phyloP scores from a whole-genome alignment of 2,888 invertebrate genomes.

The Tetragnatha montana region DNA sequence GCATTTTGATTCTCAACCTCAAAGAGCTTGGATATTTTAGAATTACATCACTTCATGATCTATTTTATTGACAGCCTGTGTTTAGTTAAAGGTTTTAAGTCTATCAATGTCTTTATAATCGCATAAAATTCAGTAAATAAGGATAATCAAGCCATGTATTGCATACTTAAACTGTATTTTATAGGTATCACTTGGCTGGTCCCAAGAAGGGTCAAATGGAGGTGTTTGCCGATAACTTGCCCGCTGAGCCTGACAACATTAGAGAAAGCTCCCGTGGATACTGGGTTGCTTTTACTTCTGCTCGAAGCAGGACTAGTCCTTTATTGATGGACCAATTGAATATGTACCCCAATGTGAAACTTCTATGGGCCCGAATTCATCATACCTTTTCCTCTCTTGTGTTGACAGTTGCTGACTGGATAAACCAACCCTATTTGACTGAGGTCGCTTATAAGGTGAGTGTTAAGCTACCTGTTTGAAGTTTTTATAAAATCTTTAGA shows the following conservation, averaged over 20 bases:
- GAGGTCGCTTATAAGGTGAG: constrained; percentile 62
- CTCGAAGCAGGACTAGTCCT: constrained; percentile 60
- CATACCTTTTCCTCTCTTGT: constrained; percentile 60
- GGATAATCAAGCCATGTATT: too few species aligned
- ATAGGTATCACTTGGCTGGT: constrained; percentile 86
- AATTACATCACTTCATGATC: too few species aligned
- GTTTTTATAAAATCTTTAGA: too few species aligned
- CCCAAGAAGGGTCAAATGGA: constrained; percentile 87
- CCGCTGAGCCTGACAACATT: constrained; percentile 83
- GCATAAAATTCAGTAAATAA: too few species aligned
- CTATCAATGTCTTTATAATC: too few species aligned
- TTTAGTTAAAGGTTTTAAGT: too few species aligned
- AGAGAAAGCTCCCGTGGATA: constrained; percentile 74
- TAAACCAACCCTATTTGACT: constrained; percentile 17
- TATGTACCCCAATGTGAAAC: constrained; percentile 54
- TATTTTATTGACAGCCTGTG: too few species aligned
- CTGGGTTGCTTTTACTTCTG: constrained; percentile 75
- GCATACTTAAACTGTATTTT: constrained; percentile 19
- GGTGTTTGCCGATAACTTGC: constrained; percentile 85
- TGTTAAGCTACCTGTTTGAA: background rate
- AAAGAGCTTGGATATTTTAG: too few species aligned
- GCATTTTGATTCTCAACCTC: too few species aligned
- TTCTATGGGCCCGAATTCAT: constrained; percentile 36
- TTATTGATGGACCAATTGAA: constrained; percentile 58
- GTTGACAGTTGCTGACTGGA: constrained; percentile 28